Conservation (phyloP, 2,888 invertebrate species). For the Folsomia candida region DNA sequence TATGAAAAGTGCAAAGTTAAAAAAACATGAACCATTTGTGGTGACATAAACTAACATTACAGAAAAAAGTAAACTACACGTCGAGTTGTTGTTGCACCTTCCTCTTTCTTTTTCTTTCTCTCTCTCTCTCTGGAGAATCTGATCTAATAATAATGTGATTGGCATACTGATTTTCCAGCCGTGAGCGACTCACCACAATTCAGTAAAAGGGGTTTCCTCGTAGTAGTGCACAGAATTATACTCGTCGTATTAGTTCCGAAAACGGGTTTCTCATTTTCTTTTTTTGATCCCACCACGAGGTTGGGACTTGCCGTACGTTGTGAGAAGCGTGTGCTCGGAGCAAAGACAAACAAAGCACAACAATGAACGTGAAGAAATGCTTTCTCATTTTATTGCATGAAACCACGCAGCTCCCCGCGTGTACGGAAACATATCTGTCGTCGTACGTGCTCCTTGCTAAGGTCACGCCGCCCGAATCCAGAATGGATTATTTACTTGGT, state of each 20-base stretch:
- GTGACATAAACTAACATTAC: no score
- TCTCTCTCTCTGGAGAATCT: not conserved
- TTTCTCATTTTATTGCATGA: not conserved
- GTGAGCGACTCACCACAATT: conserved; percentile 13
- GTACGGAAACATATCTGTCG: not conserved
- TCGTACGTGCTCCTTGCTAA: not conserved
- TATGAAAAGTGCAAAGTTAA: no score
- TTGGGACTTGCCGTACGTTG: not conserved
- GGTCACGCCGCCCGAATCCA: not conserved
- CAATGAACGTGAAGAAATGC: not conserved
- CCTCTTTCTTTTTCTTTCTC: not conserved
- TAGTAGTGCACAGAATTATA: no score
- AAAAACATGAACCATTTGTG: no score
- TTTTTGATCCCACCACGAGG: not conserved
- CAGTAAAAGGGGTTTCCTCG: no score
- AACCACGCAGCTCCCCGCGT: not conserved
- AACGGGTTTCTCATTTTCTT: conserved; percentile 6
- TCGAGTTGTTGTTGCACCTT: no score
- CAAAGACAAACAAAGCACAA: not conserved
- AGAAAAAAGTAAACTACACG: no score
- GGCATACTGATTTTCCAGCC: conserved; percentile 16
- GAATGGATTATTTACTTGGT: not conserved
- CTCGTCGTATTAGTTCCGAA: not conserved
- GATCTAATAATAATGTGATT: conserved; percentile 8
- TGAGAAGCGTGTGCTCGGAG: not conserved